These are phyloP conservation scores for Tetranychus truncatus DNA, from an alignment of 2,888 invertebrate species.

Conservation along the genomic window DNA sequence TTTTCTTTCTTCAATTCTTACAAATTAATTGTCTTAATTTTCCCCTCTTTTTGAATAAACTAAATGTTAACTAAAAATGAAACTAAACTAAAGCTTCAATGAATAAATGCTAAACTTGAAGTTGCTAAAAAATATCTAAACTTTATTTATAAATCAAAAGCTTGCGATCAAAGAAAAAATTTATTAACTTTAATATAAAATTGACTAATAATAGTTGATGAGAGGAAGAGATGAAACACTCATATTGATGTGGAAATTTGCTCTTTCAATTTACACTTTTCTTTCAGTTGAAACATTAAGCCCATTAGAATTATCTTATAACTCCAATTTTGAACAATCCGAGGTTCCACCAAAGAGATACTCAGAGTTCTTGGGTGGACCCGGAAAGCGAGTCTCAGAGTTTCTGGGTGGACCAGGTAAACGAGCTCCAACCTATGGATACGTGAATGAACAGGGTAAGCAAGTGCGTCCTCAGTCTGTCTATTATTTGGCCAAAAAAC, in stretches of 20 bases:
- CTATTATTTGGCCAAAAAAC: constrained; percentile 12
- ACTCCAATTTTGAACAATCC: background rate
- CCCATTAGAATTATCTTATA: constrained; percentile 18
- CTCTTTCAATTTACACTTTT: background rate
- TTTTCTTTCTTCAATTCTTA: too few relatives aligned
- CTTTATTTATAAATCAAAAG: too few relatives aligned
- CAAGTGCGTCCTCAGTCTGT: background rate
- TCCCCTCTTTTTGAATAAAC: constrained; percentile 9
- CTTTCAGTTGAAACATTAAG: background rate
- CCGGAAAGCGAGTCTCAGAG: constrained; percentile 24
- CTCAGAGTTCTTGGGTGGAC: constrained; percentile 25
- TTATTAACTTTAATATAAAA: too few relatives aligned
- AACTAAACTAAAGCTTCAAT: background rate
- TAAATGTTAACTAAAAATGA: constrained; percentile 3
- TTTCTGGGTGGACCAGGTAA: constrained; percentile 26
- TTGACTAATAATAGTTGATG: too few relatives aligned
- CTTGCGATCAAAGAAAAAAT: too few relatives aligned
- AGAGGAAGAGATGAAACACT: background rate
- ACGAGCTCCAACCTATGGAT: constrained; percentile 10
- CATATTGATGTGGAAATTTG: background rate
- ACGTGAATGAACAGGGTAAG: background rate
- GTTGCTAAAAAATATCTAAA: too few relatives aligned
- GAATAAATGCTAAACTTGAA: too few relatives aligned
- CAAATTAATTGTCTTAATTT: background rate
- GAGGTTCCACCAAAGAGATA: constrained; percentile 19